Conservation (phyloP, 2,888 invertebrate genomes). For the Cephus rjabovi region DNA sequence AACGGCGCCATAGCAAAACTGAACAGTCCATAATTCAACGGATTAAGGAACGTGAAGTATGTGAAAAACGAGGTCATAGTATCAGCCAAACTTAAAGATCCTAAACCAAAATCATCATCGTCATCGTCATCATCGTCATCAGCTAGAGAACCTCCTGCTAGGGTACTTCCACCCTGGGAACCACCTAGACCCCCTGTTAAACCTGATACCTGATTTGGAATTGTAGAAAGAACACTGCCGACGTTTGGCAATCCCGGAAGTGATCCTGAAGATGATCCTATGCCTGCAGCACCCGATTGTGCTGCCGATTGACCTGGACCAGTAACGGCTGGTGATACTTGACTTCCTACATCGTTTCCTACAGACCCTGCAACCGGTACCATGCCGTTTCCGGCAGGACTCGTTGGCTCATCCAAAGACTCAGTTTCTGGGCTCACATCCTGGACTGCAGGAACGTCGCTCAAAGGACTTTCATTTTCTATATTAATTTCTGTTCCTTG, state of each 20-base stretch:
- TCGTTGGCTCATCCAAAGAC: not conserved
- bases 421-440: constrained; percentile 6
- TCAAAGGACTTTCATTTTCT: constrained; percentile 15
- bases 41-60: constrained; percentile 71
- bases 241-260: constrained; percentile 11
- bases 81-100: constrained; percentile 65
- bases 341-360: constrained; percentile 3
- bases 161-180: constrained; percentile 1
- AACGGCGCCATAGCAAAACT: constrained; percentile 75
- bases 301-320: constrained; percentile 1
- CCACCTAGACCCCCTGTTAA: constrained; percentile 2
- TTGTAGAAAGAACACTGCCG: constrained; percentile 9
- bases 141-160: constrained; percentile 5
- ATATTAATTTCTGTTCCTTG: constrained; percentile 55
- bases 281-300: constrained; percentile 4
- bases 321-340: not conserved
- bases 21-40: constrained; percentile 72
- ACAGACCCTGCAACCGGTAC: not conserved
- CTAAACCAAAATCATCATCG: constrained; percentile 63
- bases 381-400: not conserved
- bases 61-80: constrained; percentile 70
- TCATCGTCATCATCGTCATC: constrained; percentile 68
- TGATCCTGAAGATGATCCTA: constrained; percentile 8
- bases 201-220: constrained; percentile 10
- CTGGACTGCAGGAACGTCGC: not conserved